Percentiles rank a stretch among this genome's conserved stretches.
These are phyloP conservation scores for Melanaphis sacchari DNA, from an alignment of 1,140 invertebrate genomes.

Conservation along the genomic window DNA sequence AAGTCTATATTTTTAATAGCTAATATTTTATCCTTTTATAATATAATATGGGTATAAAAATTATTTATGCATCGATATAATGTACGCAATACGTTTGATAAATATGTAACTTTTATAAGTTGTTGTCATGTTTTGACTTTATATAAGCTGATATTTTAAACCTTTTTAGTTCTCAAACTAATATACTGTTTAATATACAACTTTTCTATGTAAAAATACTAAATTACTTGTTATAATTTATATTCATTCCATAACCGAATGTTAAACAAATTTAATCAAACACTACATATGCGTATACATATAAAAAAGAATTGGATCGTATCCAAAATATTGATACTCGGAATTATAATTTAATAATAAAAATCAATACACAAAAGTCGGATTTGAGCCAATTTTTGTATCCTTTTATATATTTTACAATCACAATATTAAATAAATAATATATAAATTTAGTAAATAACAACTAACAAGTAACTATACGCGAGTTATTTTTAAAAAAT, in stretches of 20 bases:
- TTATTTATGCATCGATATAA: neutral
- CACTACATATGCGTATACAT: neutral
- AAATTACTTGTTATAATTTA: neutral
- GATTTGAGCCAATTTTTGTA: neutral
- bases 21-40: neutral
- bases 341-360: conserved; percentile 25
- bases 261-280: neutral
- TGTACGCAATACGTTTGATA: neutral
- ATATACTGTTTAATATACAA: neutral
- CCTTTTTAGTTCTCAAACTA: neutral
- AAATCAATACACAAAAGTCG: conserved; percentile 6
- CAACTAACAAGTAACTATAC: neutral
- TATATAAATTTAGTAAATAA: neutral
- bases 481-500: neutral
- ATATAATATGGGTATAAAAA: neutral
- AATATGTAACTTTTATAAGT: neutral
- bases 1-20: neutral
- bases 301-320: neutral
- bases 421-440: neutral
- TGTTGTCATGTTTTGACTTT: neutral
- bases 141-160: neutral
- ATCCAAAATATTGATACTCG: neutral
- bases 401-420: neutral
- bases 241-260: neutral
- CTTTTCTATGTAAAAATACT: neutral